Percentiles rank a stretch among this genome's conserved stretches.
Conservation (phyloP, 2,113 vertebrate genomes). For the Coptodon bakossiorum region DNA sequence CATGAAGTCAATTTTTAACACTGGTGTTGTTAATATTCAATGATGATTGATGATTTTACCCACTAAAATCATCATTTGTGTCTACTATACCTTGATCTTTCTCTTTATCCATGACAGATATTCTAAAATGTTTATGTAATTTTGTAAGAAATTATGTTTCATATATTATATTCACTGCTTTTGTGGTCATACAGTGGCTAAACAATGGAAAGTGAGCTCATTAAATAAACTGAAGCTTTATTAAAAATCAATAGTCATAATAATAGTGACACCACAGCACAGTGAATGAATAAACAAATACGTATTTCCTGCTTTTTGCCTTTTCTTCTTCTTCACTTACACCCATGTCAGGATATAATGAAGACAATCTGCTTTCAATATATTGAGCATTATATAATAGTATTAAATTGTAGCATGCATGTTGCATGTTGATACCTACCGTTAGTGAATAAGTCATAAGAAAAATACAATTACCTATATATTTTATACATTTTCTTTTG, state of each 20-base stretch:
- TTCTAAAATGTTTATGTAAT: background rate
- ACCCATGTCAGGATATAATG: background rate
- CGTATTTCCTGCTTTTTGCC: background rate
- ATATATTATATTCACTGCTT: background rate
- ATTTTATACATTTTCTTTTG: background rate
- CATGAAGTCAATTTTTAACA: background rate
- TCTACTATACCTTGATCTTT: background rate
- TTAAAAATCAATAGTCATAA: background rate
- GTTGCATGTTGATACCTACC: background rate
- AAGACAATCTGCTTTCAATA: background rate
- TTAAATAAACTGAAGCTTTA: background rate
- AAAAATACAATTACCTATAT: background rate
- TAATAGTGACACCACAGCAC: background rate
- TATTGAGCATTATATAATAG: background rate
- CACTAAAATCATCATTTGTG: background rate
- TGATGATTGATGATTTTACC: background rate
- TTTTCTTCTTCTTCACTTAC: background rate
- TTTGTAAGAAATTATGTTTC: background rate
- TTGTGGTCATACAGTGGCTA: background rate
- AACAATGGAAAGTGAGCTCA: background rate
- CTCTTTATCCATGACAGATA: background rate
- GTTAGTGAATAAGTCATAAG: background rate
- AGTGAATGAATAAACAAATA: background rate
- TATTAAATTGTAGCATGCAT: background rate
- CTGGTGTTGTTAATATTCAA: background rate